Base-by-base conservation (phyloP, 2,113 vertebrate genomes). In the Agelaius tricolor region DNA sequence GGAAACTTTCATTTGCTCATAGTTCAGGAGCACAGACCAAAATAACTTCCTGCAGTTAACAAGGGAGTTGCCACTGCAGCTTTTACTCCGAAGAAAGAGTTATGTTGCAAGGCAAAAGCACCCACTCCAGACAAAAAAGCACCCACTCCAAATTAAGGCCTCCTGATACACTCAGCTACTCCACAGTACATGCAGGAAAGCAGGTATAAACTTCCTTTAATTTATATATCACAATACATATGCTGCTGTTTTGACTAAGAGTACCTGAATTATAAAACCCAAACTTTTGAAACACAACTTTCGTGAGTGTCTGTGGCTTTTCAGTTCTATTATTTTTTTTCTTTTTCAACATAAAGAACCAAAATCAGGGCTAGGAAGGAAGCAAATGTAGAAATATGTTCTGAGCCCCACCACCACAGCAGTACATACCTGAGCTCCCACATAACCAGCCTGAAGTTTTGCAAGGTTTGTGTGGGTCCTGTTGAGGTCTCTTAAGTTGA, bases 361-460 rank as follows among this genome's bases (percentile, higher is more conserved):
- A 62, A 63, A 91, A 80, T 15, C 14, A 61, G 37, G 22, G 9
- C n/a, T 68, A 71, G 43, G 46, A 86, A 69, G 10, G 20, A 59
- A 22, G 6, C 15, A 88, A 80, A 44, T 31, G 11, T 62, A 58
- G 67, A 85, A 73, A 19, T 11, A 26, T 0, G 1, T 21, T 66
- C 74, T 90, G 23, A 83, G 43, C 37, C n/a, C 69, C 59, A 46
- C 10, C 23, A 8, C 41, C 26, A 33, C 6, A 4, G 54, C 44
- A 61, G 43, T 44, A 90, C 79, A 30, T 98, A 99, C 99, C 99
- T 99, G 99, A 87, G 98, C 98, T 95, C 99, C 99, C 51, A 99
- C 98, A 46, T 98, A 97, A 37, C 98, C 99, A 22, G 96, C 95
- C 79, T 96, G 94, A 55, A 99, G 98, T 63, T 98, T 98, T 19